Percentiles rank a stretch among this genome's conserved stretches.
Evolutionary conservation across 2,888 invertebrate genomes (phyloP).

Genomic region (Tribolium freemani): DNA sequence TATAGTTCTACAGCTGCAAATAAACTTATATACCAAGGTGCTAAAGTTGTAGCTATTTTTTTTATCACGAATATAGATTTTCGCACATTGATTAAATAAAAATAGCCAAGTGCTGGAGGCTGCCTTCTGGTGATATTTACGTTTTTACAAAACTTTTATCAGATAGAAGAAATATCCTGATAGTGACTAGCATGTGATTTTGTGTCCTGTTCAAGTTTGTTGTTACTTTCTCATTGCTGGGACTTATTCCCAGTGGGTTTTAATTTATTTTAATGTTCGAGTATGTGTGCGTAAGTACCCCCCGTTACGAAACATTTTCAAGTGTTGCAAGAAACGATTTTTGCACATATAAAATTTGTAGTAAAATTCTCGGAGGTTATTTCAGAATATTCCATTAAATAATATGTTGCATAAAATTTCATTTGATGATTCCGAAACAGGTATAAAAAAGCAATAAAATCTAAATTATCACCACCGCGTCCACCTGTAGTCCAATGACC

Average conservation of each 20-base stretch:
- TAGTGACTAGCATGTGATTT: background rate
- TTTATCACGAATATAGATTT: too few relatives aligned
- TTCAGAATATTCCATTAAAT: slow-evolving; percentile 36
- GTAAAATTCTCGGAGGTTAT: slow-evolving; percentile 18
- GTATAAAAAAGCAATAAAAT: slow-evolving; percentile 58
- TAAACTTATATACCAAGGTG: too few relatives aligned
- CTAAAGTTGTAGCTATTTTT: too few relatives aligned
- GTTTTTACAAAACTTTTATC: background rate
- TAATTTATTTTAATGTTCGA: background rate
- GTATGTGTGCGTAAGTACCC: background rate
- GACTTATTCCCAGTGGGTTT: background rate
- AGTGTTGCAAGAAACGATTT: background rate
- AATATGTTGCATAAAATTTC: slow-evolving; percentile 43
- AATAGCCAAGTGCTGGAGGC: too few relatives aligned
- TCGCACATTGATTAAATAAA: too few relatives aligned
- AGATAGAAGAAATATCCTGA: background rate
- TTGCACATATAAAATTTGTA: slow-evolving; percentile 18
- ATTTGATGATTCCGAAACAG: slow-evolving; percentile 60
- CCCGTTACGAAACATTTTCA: background rate
- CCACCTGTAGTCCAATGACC: slow-evolving; percentile 52
- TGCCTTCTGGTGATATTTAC: background rate
- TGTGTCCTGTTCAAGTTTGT: background rate
- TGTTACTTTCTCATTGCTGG: background rate
- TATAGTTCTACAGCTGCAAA: too few relatives aligned
- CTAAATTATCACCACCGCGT: slow-evolving; percentile 57